phyloP scores from a whole-genome alignment of 2,113 vertebrate species.

The Strix aluco region DNA sequence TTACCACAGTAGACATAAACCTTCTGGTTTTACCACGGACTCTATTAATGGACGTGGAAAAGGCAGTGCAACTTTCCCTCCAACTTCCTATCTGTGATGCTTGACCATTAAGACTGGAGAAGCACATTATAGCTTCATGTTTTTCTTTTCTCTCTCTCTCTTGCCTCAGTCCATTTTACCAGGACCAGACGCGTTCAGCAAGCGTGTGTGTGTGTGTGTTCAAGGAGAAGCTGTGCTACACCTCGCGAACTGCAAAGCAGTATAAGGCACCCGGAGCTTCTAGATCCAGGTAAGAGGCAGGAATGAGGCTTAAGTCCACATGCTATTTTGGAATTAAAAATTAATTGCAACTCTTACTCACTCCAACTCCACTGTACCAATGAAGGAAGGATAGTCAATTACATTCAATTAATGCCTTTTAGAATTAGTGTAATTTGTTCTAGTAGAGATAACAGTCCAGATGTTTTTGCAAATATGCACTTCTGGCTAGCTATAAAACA shows the following conservation, averaged over 20 bases:
- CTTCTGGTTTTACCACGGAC: not conserved
- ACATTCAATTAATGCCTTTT: not conserved
- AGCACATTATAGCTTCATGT: not conserved
- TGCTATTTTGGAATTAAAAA: not conserved
- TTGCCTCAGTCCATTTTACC: not conserved
- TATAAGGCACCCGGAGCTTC: not conserved
- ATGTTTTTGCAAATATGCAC: not conserved
- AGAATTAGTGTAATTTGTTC: not conserved
- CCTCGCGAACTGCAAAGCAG: not conserved
- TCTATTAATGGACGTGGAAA: not conserved
- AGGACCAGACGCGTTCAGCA: not conserved
- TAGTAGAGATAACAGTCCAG: conserved; percentile 1
- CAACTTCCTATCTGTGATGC: not conserved
- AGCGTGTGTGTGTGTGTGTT: not conserved
- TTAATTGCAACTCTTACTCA: not conserved
- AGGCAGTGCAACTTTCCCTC: not conserved
- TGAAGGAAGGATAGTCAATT: not conserved
- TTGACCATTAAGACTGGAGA: not conserved
- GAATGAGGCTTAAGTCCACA: not conserved
- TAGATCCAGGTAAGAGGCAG: not conserved
- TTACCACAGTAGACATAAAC: not conserved
- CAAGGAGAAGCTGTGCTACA: not conserved
- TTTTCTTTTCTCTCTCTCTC: not conserved
- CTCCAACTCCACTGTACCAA: not conserved
- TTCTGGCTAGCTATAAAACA: not conserved